These are phyloP conservation scores for Xenotilapia leptura DNA, from an alignment of 2,113 vertebrate genomes.

Conservation along the genomic window DNA sequence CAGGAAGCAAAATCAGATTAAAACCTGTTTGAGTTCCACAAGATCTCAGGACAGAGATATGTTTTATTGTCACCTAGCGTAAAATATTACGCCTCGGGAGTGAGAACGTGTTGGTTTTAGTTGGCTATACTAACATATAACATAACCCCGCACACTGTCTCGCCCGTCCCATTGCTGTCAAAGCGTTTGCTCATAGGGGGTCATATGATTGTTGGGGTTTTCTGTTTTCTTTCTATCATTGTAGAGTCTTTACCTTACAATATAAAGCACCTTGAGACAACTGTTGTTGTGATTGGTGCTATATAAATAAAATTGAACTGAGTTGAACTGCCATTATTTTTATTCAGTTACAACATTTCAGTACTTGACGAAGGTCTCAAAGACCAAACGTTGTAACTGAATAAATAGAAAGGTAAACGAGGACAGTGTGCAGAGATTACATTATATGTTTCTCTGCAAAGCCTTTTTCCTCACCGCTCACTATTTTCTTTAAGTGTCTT, in stretches of 20 bases:
- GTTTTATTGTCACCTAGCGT: neutral
- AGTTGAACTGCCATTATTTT: neutral
- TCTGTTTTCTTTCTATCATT: neutral
- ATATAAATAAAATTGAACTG: neutral
- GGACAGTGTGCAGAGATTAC: neutral
- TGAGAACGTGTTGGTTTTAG: neutral
- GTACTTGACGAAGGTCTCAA: neutral
- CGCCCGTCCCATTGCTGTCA: neutral
- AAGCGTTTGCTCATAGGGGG: neutral
- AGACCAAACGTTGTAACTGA: neutral
- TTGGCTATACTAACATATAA: neutral
- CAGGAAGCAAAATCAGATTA: neutral
- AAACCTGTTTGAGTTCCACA: neutral
- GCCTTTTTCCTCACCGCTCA: neutral
- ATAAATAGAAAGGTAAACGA: neutral
- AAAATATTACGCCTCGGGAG: neutral
- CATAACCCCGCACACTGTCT: neutral
- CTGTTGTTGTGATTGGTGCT: neutral
- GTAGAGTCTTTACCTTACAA: neutral
- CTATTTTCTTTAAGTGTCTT: neutral
- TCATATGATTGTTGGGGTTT: neutral
- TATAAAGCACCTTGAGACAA: neutral
- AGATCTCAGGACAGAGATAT: neutral
- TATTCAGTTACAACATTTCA: neutral
- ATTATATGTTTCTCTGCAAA: neutral